Conservation (phyloP, 1,140 invertebrate species). For the Danaus melanippus region DNA sequence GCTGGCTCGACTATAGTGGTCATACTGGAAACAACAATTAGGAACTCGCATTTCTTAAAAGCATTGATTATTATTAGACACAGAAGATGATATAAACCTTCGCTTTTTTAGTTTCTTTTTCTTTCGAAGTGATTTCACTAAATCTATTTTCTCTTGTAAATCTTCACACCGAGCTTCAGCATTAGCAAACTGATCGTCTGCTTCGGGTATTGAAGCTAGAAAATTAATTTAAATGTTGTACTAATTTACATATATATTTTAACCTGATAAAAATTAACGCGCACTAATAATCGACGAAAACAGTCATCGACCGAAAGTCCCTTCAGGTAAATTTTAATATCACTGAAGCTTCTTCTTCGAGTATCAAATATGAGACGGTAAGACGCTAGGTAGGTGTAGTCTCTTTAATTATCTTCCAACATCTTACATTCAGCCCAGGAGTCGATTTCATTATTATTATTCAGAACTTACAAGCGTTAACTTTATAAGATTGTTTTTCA, state of each 20-base stretch:
- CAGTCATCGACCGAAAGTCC: no score
- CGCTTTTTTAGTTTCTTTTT: conserved; percentile 52
- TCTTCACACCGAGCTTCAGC: conserved; percentile 52
- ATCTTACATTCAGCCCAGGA: no score
- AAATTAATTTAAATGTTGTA: background rate
- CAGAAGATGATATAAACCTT: conserved; percentile 26
- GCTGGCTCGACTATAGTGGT: conserved; percentile 15
- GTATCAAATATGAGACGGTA: no score
- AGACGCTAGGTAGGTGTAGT: no score
- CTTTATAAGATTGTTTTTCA: background rate
- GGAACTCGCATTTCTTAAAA: conserved; percentile 1
- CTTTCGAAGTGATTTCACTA: conserved; percentile 46
- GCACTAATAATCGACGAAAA: no score
- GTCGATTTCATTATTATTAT: background rate
- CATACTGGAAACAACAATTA: conserved; percentile 10
- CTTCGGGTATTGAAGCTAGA: conserved; percentile 49
- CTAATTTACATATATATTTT: no score
- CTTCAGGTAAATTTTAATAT: no score
- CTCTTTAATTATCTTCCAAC: no score
- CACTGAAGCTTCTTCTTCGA: no score
- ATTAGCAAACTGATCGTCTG: conserved; percentile 49
- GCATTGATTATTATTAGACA: conserved; percentile 7
- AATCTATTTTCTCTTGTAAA: conserved; percentile 54
- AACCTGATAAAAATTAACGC: no score
- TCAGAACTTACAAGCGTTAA: background rate